phyloP scores from a whole-genome alignment of 2,888 invertebrate genomes.

The Polylopha cassiicola region DNA sequence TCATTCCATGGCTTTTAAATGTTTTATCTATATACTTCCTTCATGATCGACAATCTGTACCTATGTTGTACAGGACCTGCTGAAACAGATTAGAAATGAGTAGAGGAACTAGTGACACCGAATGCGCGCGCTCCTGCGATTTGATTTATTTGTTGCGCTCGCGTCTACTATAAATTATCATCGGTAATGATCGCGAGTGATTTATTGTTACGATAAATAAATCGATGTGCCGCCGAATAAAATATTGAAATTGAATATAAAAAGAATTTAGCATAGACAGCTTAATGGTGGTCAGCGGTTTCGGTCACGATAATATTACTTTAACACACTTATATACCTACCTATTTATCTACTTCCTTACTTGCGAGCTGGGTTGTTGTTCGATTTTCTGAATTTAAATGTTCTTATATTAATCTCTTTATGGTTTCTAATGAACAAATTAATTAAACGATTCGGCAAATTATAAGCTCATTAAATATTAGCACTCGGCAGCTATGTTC shows the following conservation, averaged over 20 bases:
- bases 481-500: constrained; percentile 9
- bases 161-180: constrained; percentile 23
- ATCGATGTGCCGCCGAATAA: constrained; percentile 22
- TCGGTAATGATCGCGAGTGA: constrained; percentile 22
- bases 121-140: background rate
- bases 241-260: constrained; percentile 16
- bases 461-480: constrained; percentile 10
- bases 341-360: background rate
- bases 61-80: too few species aligned
- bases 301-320: background rate
- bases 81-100: too few species aligned
- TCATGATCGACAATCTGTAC: too few species aligned
- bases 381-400: too few species aligned
- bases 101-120: too few species aligned
- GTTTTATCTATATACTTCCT: too few species aligned
- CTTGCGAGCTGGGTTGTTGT: too few species aligned
- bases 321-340: background rate
- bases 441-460: background rate
- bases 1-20: too few species aligned
- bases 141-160: constrained; percentile 14
- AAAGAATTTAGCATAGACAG: constrained; percentile 22
- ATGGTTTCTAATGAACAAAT: too few species aligned
- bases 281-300: constrained; percentile 12
- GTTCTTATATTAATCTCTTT: too few species aligned
- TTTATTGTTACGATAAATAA: constrained; percentile 20